A percentile compares a stretch with the other conserved stretches of the same genome.
Evolutionary conservation across 2,797 vertebrate genomes (phyloP).

Genomic region (Okamejei kenojei): DNA sequence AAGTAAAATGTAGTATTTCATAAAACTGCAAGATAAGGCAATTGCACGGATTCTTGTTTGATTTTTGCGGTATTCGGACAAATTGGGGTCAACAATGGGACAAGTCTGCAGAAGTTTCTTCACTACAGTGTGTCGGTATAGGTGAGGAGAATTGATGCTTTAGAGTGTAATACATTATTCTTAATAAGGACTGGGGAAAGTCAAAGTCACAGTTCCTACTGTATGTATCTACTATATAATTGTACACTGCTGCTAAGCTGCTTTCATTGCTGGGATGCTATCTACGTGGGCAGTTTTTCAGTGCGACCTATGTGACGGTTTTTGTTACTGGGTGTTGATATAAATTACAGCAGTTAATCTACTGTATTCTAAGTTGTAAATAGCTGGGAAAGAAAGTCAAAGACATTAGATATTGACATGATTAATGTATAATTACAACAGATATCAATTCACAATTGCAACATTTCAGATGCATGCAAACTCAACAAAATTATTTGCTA

Average conservation of each 20-base stretch:
- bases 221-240: background rate
- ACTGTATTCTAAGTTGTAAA: background rate
- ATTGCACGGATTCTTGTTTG: background rate
- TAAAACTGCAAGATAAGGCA: background rate
- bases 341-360: background rate
- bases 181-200: background rate
- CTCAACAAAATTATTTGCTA: background rate
- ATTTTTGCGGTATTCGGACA: background rate
- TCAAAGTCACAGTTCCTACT: background rate
- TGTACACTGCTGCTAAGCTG: background rate
- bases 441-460: background rate
- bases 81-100: conserved; percentile 12
- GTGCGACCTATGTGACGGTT: background rate
- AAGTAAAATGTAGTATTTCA: background rate
- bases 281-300: background rate
- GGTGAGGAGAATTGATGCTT: background rate
- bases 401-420: background rate
- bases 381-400: background rate
- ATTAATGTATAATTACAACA: background rate
- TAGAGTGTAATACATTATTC: background rate
- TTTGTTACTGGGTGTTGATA: background rate
- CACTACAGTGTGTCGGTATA: background rate
- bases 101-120: conserved; percentile 4
- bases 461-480: background rate
- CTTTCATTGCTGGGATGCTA: background rate